phyloP scores from a whole-genome alignment of 2,888 invertebrate species.

The Portevinia maculata region DNA sequence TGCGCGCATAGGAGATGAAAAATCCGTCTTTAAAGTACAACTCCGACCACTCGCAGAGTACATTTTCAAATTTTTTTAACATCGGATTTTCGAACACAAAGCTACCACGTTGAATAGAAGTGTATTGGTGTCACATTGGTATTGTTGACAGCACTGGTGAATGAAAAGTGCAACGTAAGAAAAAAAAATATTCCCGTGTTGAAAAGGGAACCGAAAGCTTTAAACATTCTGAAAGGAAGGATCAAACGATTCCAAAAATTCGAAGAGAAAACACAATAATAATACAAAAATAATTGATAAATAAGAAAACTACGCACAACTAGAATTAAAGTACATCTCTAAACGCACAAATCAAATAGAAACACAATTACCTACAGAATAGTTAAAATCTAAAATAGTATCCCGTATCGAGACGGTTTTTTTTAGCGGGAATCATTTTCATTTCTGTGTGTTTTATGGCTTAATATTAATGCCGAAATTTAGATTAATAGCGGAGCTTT shows the following conservation, averaged over 20 bases:
- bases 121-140: conserved; percentile 41
- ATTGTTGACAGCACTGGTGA: conserved; percentile 51
- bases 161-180: conserved; percentile 58
- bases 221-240: background rate
- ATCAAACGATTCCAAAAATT: conserved; percentile 4
- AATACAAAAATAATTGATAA: background rate
- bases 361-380: conserved; percentile 13
- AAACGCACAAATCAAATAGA: conserved; percentile 32
- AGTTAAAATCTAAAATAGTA: conserved; percentile 14
- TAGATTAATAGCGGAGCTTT: conserved; percentile 75
- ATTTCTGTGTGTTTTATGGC: conserved; percentile 13
- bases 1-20: conserved; percentile 57
- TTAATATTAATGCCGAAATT: conserved; percentile 75
- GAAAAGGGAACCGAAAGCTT: conserved; percentile 33
- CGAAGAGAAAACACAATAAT: conserved; percentile 4
- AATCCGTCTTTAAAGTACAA: conserved; percentile 40
- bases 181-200: conserved; percentile 10
- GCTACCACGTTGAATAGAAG: conserved; percentile 21
- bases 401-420: conserved; percentile 5
- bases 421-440: conserved; percentile 14
- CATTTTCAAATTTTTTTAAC: conserved; percentile 60
- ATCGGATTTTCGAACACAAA: conserved; percentile 56
- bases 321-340: conserved; percentile 27
- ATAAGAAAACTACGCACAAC: conserved; percentile 24
- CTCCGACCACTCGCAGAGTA: conserved; percentile 32